Percentiles rank a stretch among this genome's conserved stretches.
Evolutionary conservation across 2,113 vertebrate species (phyloP).

Genomic region (Hippocampus zosterae): DNA sequence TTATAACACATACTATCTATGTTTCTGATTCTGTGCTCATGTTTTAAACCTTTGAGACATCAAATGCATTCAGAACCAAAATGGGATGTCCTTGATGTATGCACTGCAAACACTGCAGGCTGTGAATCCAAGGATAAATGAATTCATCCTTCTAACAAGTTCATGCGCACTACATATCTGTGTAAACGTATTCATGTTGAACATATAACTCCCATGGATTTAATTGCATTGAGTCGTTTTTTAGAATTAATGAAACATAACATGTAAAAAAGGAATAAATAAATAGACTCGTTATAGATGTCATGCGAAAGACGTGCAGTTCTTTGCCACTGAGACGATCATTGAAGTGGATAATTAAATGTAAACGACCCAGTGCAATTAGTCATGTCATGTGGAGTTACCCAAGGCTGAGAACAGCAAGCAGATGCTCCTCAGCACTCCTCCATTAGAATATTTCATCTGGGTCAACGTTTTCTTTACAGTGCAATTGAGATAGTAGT

Average conservation of each 20-base stretch:
- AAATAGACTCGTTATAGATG: conserved; percentile 15
- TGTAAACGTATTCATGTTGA: conserved; percentile 10
- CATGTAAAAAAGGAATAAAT: not conserved
- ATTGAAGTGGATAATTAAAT: conserved; percentile 75
- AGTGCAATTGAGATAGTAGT: conserved; percentile 66
- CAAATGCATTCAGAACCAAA: conserved; percentile 25
- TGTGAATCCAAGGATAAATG: conserved; percentile 34
- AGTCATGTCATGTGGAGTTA: conserved; percentile 71
- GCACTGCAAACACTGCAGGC: conserved; percentile 41
- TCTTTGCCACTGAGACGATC: conserved; percentile 52
- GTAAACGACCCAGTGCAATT: conserved; percentile 74
- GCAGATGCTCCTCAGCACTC: conserved; percentile 77
- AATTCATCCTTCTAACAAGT: conserved; percentile 22
- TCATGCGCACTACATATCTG: conserved; percentile 2
- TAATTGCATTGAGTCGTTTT: conserved; percentile 18
- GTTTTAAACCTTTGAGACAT: conserved; percentile 29
- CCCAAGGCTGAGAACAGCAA: conserved; percentile 67
- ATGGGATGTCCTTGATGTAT: conserved; percentile 29
- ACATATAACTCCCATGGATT: conserved; percentile 3
- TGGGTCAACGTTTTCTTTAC: conserved; percentile 70
- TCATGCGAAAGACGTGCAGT: conserved; percentile 25
- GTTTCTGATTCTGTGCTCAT: conserved; percentile 14
- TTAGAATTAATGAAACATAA: conserved; percentile 15
- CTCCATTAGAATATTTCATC: conserved; percentile 65
- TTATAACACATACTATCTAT: conserved; percentile 17